These are phyloP conservation scores for Harpagifer antarcticus DNA, from an alignment of 2,797 vertebrate genomes.

Conservation along the genomic window DNA sequence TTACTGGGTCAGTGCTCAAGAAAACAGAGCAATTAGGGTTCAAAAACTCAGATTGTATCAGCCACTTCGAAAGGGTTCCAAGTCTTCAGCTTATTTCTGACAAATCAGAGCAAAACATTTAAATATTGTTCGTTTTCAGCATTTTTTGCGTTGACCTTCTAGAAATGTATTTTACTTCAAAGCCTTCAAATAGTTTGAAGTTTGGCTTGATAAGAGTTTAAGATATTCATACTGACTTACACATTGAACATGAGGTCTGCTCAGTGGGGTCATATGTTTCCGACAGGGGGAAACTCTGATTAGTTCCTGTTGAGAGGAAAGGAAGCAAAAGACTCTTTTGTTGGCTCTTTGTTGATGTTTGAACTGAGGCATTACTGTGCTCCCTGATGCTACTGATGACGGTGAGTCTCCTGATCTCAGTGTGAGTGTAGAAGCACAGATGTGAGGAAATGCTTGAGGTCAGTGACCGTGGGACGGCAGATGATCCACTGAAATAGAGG, in stretches of 20 bases:
- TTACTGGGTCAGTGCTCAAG: constrained; percentile 22
- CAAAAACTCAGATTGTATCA: constrained; percentile 11
- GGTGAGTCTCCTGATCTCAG: constrained; percentile 77
- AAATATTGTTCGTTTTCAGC: background rate
- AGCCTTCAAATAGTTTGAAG: background rate
- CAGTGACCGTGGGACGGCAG: constrained; percentile 62
- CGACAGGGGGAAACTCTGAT: constrained; percentile 33
- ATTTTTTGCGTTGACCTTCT: background rate
- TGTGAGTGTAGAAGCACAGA: constrained; percentile 71
- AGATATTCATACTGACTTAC: background rate
- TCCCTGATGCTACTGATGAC: constrained; percentile 46
- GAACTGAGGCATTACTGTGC: constrained; percentile 57
- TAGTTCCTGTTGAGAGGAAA: constrained; percentile 42
- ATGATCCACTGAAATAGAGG: constrained; percentile 68
- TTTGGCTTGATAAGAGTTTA: constrained; percentile 1
- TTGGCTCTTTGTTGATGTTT: constrained; percentile 70
- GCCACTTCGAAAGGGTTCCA: background rate
- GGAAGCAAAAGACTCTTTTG: constrained; percentile 54
- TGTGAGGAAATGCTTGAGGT: constrained; percentile 80
- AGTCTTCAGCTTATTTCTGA: background rate
- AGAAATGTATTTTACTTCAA: background rate
- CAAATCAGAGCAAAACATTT: background rate
- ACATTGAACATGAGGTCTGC: constrained; percentile 17
- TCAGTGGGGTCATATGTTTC: constrained; percentile 20
- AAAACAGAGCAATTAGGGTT: constrained; percentile 19